These are phyloP conservation scores for Pluvialis apricaria DNA, from an alignment of 2,113 vertebrate genomes.

Conservation along the genomic window DNA sequence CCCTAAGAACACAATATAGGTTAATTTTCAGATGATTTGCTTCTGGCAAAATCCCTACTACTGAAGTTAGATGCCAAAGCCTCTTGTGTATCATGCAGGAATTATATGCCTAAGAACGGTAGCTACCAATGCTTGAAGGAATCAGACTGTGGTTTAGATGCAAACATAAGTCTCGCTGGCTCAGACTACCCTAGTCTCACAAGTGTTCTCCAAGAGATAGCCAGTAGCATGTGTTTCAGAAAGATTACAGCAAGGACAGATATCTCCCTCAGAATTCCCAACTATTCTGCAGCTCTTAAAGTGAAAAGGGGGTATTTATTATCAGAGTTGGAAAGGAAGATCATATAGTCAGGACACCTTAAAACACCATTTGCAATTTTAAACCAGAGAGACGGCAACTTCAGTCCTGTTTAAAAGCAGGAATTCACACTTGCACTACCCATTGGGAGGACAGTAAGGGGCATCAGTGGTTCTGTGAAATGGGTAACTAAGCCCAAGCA, in stretches of 20 bases:
- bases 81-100: background rate
- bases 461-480: background rate
- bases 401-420: background rate
- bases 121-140: background rate
- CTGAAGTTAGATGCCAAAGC: background rate
- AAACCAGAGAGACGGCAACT: background rate
- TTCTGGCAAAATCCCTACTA: background rate
- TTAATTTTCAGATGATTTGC: background rate
- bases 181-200: background rate
- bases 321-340: background rate
- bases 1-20: no score
- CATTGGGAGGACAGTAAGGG: background rate
- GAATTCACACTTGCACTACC: background rate
- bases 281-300: background rate
- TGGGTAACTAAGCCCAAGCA: background rate
- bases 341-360: background rate
- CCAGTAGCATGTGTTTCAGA: background rate
- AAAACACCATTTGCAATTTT: background rate
- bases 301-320: background rate
- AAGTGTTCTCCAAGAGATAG: rapidly evolving
- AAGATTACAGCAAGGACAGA: background rate
- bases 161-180: background rate
- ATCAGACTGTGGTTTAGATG: background rate
- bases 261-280: background rate
- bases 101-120: background rate